Conservation (phyloP, 2,888 invertebrate species). For the Oeneis ivallda region DNA sequence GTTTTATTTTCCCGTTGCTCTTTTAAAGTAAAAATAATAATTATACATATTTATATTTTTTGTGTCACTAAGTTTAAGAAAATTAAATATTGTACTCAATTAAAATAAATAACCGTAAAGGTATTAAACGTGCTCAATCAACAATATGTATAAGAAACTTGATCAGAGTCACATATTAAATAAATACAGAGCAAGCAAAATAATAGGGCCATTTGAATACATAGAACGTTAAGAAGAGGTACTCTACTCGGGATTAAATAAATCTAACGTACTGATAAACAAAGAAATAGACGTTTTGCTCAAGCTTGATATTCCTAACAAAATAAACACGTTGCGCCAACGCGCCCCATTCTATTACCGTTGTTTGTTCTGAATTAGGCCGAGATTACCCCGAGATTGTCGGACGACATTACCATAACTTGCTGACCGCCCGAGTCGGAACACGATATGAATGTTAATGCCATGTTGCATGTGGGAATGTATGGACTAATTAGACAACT, state of each 20-base stretch:
- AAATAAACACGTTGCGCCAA: conserved; percentile 32
- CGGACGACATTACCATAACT: conserved; percentile 33
- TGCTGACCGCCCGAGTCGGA: conserved; percentile 29
- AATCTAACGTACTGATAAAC: conserved; percentile 3
- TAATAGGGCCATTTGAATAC: background rate
- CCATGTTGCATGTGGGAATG: conserved; percentile 24
- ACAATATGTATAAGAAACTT: no score
- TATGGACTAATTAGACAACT: conserved; percentile 20
- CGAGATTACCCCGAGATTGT: conserved; percentile 35
- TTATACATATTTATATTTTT: no score
- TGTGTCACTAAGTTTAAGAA: no score
- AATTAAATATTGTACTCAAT: no score
- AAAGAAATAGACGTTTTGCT: conserved; percentile 13
- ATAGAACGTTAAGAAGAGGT: background rate
- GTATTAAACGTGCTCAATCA: no score
- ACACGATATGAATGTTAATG: conserved; percentile 29
- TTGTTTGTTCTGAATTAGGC: conserved; percentile 35
- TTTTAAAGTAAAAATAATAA: background rate
- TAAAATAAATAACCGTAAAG: no score
- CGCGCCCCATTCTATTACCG: conserved; percentile 31
- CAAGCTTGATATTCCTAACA: conserved; percentile 14
- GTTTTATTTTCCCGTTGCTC: no score
- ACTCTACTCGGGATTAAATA: conserved; percentile 1
- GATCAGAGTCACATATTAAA: no score
- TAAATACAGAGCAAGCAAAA: no score